Evolutionary conservation across 2,888 invertebrate genomes (phyloP).

Genomic region (Spialia ferax): DNA sequence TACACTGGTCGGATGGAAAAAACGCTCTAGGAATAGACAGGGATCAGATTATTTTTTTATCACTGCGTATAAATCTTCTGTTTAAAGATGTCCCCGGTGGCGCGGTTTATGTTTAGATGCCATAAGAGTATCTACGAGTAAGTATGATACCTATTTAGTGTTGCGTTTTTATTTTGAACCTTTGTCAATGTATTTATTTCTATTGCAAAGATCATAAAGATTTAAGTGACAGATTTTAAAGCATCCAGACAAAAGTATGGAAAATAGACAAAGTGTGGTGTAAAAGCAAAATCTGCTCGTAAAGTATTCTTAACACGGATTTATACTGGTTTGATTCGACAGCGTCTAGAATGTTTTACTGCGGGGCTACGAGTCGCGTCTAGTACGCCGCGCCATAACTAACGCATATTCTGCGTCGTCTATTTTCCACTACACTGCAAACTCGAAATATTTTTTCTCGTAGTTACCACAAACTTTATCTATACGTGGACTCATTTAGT

Average conservation of each 20-base stretch:
- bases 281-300: conserved; percentile 14
- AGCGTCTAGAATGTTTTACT: conserved; percentile 16
- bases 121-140: too few relatives aligned
- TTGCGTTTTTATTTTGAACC: too few relatives aligned
- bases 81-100: too few relatives aligned
- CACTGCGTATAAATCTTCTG: too few relatives aligned
- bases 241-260: neutral
- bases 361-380: neutral
- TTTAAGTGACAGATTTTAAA: neutral
- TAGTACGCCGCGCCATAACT: neutral
- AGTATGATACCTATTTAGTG: too few relatives aligned
- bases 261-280: conserved; percentile 9
- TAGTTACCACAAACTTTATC: conserved; percentile 2
- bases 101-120: too few relatives aligned
- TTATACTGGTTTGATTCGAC: conserved; percentile 2
- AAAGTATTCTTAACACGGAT: conserved; percentile 15
- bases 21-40: too few relatives aligned
- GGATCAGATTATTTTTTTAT: too few relatives aligned
- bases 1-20: too few relatives aligned
- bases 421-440: conserved; percentile 11
- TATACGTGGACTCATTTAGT: neutral
- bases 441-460: conserved; percentile 21
- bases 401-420: conserved; percentile 1
- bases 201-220: too few relatives aligned
- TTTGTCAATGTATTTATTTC: too few relatives aligned